Conservation (phyloP, 92 coral and sea anemone genomes). For the Zoanthus sociatus region DNA sequence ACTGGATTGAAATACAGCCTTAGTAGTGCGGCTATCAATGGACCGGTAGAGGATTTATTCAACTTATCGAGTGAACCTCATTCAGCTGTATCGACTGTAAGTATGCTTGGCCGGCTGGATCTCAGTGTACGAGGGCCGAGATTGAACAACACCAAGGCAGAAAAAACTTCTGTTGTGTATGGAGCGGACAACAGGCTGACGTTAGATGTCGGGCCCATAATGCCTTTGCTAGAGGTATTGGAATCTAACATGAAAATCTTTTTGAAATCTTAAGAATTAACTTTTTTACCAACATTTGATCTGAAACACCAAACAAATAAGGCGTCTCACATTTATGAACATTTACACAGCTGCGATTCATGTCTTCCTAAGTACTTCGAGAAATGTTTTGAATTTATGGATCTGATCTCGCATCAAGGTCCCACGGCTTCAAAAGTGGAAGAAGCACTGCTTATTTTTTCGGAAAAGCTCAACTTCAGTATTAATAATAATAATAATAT, state of each 20-base stretch:
- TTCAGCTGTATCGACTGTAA: conserved; percentile 88
- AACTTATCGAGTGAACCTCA: conserved; percentile 65
- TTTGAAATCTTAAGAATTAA: too few relatives aligned
- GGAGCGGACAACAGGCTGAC: conserved; percentile 83
- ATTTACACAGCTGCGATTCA: too few relatives aligned
- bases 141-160: conserved; percentile 83
- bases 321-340: too few relatives aligned
- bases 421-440: too few relatives aligned
- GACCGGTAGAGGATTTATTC: conserved; percentile 84
- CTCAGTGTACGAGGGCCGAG: conserved; percentile 80
- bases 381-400: too few relatives aligned
- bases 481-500: too few relatives aligned
- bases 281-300: too few relatives aligned
- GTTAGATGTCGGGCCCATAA: conserved; percentile 78
- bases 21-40: conserved; percentile 89
- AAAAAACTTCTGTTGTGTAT: conserved; percentile 83
- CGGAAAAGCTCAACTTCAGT: too few relatives aligned
- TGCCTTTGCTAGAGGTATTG: conserved; percentile 88
- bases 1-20: conserved; percentile 90
- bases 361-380: too few relatives aligned
- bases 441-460: too few relatives aligned
- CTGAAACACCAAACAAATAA: too few relatives aligned
- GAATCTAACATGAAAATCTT: not conserved
- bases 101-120: conserved; percentile 87
- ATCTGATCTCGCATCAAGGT: too few relatives aligned